Percentiles rank a stretch among this genome's conserved stretches.
phyloP scores from a whole-genome alignment of 2,888 invertebrate species.

The Megaustenia siamemsis region DNA sequence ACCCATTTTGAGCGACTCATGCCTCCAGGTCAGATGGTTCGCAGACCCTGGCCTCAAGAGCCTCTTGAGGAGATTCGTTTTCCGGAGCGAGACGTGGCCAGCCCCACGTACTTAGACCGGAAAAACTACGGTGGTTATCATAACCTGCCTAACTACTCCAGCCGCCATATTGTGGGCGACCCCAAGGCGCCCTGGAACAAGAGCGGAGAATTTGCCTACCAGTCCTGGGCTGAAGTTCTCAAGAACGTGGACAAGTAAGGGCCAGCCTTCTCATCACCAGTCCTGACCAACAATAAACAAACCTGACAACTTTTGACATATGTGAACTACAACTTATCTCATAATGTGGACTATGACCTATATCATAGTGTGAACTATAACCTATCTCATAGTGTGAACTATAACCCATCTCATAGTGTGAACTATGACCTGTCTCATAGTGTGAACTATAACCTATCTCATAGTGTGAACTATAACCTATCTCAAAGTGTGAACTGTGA shows the following conservation, averaged over 20 bases:
- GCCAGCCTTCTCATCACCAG: too few species aligned
- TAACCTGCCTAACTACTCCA: slow-evolving; percentile 41
- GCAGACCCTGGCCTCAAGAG: slow-evolving; percentile 41
- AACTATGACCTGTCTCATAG: too few species aligned
- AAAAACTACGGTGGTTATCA: slow-evolving; percentile 53
- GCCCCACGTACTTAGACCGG: slow-evolving; percentile 42
- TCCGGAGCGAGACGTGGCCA: slow-evolving; percentile 49
- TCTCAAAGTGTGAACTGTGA: too few species aligned
- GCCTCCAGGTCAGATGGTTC: slow-evolving; percentile 53
- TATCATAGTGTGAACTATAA: too few species aligned
- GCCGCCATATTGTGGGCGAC: slow-evolving; percentile 40
- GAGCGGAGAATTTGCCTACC: slow-evolving; percentile 47
- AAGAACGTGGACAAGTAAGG: slow-evolving; percentile 17
- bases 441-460: too few species aligned
- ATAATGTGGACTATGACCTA: too few species aligned
- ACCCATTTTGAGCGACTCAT: slow-evolving; percentile 48
- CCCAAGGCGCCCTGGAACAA: slow-evolving; percentile 52
- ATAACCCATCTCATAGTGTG: too few species aligned
- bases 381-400: too few species aligned
- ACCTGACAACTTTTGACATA: too few species aligned
- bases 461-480: too few species aligned
- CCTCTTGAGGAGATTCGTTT: slow-evolving; percentile 40
- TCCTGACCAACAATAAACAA: too few species aligned
- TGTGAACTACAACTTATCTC: too few species aligned
- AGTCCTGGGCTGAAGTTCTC: slow-evolving; percentile 41